Evolutionary conservation across 64 coral and sea anemone genomes (phyloP), one percentile per base, ranked within the genome.

Genomic region (Porites lutea): DNA sequence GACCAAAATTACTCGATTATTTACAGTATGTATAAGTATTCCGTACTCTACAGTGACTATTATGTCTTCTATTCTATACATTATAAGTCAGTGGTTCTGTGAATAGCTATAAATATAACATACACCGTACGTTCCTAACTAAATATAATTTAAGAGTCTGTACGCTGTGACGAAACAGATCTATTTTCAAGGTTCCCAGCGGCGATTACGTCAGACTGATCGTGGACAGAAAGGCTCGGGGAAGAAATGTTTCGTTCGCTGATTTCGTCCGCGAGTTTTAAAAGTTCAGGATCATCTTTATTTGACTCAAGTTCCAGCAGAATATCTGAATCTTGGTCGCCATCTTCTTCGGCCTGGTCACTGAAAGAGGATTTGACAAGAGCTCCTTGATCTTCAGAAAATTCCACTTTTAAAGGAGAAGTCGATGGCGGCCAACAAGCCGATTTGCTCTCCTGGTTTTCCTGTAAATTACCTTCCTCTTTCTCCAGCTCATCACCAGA

Each of bases 281-380:
- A n/a, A 57, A 93, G 79, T 60, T 96, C 95, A 2, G 90, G 79
- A 13, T 96, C 95, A 7, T 93, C 95, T 49, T 96, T 92, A 75
- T 61, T 79, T 4, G 86, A 92, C 19, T 92, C 90, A 4, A 88
- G 65, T 52, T 96, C 95, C 11, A 61, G 55, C 1, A 27, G n/a
- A 44, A n/a, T 23, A 13, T 72, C 48, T 0, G 66, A 48, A 74
- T 74, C 52, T 74, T 88, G 86, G 45, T 47, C 69, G 22, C 18
- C 52, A 53, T 75, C 64, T 75, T 49, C 70, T 4, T 75, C 57
- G 20, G 43, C 14, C 8, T 50, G 22, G 67, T 53, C 45, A 48
- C 70, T 73, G 20, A 49, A 73, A 43, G 85, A 37, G 5, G 66
- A 78, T 14, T 63, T 16, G 37, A 48, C 11, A 55, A 21, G 6